phyloP scores from a whole-genome alignment of 2,797 vertebrate species.

The Phrynocephalus forsythii region DNA sequence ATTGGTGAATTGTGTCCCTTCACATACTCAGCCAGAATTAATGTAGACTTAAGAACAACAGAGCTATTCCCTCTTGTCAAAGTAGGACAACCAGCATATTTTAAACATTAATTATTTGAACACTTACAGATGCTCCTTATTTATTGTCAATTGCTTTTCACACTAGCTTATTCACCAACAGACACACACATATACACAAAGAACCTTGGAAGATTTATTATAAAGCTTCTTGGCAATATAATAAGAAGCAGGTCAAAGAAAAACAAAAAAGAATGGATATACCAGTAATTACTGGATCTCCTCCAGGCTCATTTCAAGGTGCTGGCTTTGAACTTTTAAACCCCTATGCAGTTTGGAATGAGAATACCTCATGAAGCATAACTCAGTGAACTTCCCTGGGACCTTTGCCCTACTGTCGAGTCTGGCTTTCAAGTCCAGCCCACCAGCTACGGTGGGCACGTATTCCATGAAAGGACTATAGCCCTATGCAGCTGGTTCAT shows the following conservation, averaged over 20 bases:
- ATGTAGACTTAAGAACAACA: conserved; percentile 55
- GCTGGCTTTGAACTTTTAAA: not conserved
- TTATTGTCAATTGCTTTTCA: conserved; percentile 52
- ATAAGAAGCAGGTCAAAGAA: conserved; percentile 1
- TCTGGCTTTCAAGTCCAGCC: not conserved
- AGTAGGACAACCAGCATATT: conserved; percentile 28
- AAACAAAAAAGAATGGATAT: not conserved
- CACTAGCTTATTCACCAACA: conserved; percentile 44
- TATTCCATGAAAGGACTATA: too few relatives aligned
- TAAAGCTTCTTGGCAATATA: conserved; percentile 8
- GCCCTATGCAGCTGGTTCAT: too few relatives aligned
- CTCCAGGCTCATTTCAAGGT: not conserved
- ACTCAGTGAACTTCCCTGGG: not conserved
- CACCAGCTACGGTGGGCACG: not conserved
- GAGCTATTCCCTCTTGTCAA: conserved; percentile 35
- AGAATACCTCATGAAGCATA: not conserved
- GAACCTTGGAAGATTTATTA: conserved; percentile 35
- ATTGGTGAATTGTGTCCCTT: conserved; percentile 45
- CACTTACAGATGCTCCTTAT: conserved; percentile 38
- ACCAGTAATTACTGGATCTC: not conserved
- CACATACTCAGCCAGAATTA: conserved; percentile 46
- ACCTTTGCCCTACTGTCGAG: not conserved
- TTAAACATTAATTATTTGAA: conserved; percentile 40
- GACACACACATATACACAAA: not conserved
- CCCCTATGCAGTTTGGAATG: not conserved